phyloP scores from a whole-genome alignment of 2,113 vertebrate genomes.

The Acanthochromis polyacanthus region DNA sequence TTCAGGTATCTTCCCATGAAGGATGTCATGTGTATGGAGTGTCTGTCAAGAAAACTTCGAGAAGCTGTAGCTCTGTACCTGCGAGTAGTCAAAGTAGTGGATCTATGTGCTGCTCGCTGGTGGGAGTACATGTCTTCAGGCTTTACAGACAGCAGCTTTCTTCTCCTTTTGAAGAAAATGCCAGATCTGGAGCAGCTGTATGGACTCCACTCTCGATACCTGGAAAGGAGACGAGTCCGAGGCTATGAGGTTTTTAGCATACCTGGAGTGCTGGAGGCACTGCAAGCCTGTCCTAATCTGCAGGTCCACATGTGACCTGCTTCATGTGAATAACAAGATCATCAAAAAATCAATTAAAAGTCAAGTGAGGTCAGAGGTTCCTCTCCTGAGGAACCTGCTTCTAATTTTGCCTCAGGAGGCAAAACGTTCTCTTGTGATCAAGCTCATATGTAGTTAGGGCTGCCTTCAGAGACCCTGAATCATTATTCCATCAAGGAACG shows the following conservation, averaged over 20 bases:
- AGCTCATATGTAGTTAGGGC: too few relatives aligned
- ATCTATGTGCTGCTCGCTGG: conserved; percentile 97
- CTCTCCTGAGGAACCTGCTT: too few relatives aligned
- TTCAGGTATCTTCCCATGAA: conserved; percentile 99
- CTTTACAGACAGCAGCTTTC: conserved; percentile 97
- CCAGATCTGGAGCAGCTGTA: conserved; percentile 98
- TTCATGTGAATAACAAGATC: too few relatives aligned
- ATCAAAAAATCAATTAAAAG: too few relatives aligned
- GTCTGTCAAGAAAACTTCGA: conserved; percentile 94
- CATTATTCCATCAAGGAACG: too few relatives aligned
- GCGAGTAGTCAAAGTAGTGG: conserved; percentile 97
- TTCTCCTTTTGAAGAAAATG: conserved; percentile 97
- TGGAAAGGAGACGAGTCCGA: conserved; percentile 95
- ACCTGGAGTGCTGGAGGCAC: conserved; percentile 96
- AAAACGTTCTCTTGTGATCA: too few relatives aligned
- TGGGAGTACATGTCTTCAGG: conserved; percentile 99
- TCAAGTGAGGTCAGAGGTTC: too few relatives aligned
- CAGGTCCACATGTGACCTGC: neutral
- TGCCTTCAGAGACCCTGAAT: too few relatives aligned
- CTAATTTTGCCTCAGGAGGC: too few relatives aligned
- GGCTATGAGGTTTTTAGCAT: conserved; percentile 98
- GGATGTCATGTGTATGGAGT: conserved; percentile 99
- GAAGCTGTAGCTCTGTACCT: conserved; percentile 96
- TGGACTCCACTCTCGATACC: conserved; percentile 96
- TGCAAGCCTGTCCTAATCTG: conserved; percentile 96